Conservation (phyloP, 2,797 vertebrate species). For the Megalops cyprinoides region DNA sequence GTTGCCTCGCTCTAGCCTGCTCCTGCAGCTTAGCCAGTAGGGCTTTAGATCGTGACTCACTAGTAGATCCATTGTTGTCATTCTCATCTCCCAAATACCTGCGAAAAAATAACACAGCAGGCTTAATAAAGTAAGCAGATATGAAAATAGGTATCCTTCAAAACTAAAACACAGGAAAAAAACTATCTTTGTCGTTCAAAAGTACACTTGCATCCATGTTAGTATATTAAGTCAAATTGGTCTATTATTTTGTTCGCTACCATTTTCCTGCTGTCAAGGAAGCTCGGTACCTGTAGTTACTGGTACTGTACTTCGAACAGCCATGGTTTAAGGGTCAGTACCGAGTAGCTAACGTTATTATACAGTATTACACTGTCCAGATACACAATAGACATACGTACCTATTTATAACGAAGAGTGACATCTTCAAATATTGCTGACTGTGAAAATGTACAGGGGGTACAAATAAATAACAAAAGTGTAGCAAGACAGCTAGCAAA, state of each 20-base stretch:
- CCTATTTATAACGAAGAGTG: constrained; percentile 37
- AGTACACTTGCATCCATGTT: too few relatives aligned
- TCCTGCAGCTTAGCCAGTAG: constrained; percentile 81
- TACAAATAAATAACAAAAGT: background rate
- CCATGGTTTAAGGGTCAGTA: background rate
- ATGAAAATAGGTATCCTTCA: background rate
- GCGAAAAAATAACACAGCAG: background rate
- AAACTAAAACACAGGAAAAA: too few relatives aligned
- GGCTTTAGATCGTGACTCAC: constrained; percentile 64
- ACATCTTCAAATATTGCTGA: constrained; percentile 16
- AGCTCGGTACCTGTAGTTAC: too few relatives aligned
- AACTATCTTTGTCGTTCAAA: too few relatives aligned
- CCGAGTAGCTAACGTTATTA: background rate
- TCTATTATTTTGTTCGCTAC: too few relatives aligned
- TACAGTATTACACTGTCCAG: background rate
- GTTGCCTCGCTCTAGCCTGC: constrained; percentile 79
- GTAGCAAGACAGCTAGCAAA: background rate
- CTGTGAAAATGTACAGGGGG: too few relatives aligned
- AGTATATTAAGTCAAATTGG: too few relatives aligned
- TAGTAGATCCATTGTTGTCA: constrained; percentile 36
- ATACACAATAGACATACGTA: background rate
- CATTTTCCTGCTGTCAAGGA: background rate
- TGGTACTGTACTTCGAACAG: background rate
- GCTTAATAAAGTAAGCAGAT: background rate
- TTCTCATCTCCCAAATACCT: constrained; percentile 81